Base-by-base conservation (phyloP, 2,113 vertebrate species). In the Halcyon malimbica region DNA sequence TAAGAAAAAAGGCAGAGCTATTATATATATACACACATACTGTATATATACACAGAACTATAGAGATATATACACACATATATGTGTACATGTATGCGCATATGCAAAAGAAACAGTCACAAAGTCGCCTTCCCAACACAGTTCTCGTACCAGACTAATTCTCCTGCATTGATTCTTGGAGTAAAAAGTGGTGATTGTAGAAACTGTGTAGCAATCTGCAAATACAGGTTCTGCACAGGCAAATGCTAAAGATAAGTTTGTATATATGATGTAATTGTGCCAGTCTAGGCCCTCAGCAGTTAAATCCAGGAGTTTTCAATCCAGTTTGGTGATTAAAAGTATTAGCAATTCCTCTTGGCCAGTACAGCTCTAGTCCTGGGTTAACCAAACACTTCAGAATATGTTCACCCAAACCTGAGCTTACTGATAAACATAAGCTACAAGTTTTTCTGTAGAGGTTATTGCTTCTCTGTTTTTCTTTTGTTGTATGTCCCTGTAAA, bases 51-150 rank as follows among this genome's bases (percentile, higher is more conserved):
- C 5, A 26, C 15, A 39, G 50, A 51, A 25, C 23, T 50, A 35
- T 35, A 70, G 29, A 64, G 24, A 68, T 26, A 35, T 33, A 63
- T 4, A 21, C 5, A 26, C 15, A 39, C 10, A 21, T 11, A 73
- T 18, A 41, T 2, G 26, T 1, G 44, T 5, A 60, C 9, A 25
- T 2, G 0, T 23, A 4, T 33, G 20, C 19, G 39, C 18, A 19
- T 17, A 26, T 26, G 46, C 46, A 74, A 42, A 87, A 71, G 23
- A 78, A 92, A 57, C 18, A 23, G 50, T n/a, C 50, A 50, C 0
- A 3, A 91, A 73, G 13, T 46, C 59, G 48, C 23, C n/a, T 59
- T 69, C 59, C 28, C 54, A 50, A 11, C 13, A 18, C 33, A 83
- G 14, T 1, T 51, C 19, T 28, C 33, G 5, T 15, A 74, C 5